Evolutionary conservation across 2,888 invertebrate genomes (phyloP), one percentile per base, ranked within the genome.

Genomic region (Koerneria pararmatus): DNA sequence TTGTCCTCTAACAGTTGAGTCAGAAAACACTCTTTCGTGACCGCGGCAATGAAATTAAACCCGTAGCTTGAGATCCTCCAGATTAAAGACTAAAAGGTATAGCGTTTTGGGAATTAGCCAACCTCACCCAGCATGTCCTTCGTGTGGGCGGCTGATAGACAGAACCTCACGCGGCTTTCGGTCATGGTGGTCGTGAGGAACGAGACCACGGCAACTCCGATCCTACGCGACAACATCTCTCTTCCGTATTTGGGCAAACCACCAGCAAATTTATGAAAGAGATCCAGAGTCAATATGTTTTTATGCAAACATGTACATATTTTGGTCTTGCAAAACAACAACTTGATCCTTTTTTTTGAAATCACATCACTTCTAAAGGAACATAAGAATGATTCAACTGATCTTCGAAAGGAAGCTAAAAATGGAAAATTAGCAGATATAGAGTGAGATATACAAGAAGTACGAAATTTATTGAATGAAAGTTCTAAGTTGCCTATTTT

Each of bases 161-260:
- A 98, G 85, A 97, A 92, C 78, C 95, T 88, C 79, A 85, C 85
- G 80, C 97, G 72, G 53, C 92, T 91, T 86, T 91, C 90, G 87
- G 91, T 90, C 78, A 98, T 89, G 62, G 94, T 92, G 60, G 97
- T 97, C 68, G 97, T 97, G 65, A 98, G 98, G 86, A 95, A 98
- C 73, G 95, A 95, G 65, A 97, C 97, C 68, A 95, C 95, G 8
- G 97, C 97, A 27, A 90, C 89, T 65, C 95, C 97, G 54, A 81
- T 73, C 74, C 91, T 90, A 72, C 89, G 88, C 78, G 88, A 88
- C 65, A 91, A 88, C 80, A 95, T 88, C 68, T 90, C 89, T 82
- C 95, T 89, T 72, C 94, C 91, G 76, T 93, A 91, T 74, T 89
- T 90, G 49, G 91, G 82, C 67, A 86, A 84, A 24, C 2, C n/a